A percentile compares a stretch with the other conserved stretches of the same genome.
Conservation (phyloP, 1,140 invertebrate genomes). For the Leptinotarsa texana region DNA sequence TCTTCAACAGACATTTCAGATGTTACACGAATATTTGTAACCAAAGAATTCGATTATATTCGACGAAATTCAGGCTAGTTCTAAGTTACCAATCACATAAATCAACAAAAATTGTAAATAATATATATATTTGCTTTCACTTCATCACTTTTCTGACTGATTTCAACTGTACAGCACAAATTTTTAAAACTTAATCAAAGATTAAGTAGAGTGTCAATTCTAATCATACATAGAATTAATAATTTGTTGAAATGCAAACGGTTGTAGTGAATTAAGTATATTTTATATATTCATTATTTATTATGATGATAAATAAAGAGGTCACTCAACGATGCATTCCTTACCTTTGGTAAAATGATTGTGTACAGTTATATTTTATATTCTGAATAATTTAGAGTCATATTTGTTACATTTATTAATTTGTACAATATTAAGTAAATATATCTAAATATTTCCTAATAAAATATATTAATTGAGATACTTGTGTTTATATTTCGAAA, state of each 20-base stretch:
- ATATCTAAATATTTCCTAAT: not conserved
- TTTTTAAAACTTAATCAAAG: slow-evolving; percentile 24
- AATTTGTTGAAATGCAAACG: slow-evolving; percentile 12
- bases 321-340: slow-evolving; percentile 16
- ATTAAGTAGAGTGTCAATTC: slow-evolving; percentile 34
- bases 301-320: slow-evolving; percentile 1
- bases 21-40: too few species aligned
- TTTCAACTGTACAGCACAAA: slow-evolving; percentile 19
- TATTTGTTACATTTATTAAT: not conserved
- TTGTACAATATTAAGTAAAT: not conserved
- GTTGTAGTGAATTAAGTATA: slow-evolving; percentile 24
- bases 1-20: too few species aligned
- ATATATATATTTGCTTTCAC: not conserved
- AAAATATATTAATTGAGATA: not conserved
- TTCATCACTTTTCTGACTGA: slow-evolving; percentile 29
- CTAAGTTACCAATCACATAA: too few species aligned
- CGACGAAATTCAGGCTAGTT: too few species aligned
- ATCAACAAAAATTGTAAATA: too few species aligned
- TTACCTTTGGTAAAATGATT: slow-evolving; percentile 13
- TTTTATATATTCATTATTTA: slow-evolving; percentile 26
- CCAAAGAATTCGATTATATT: too few species aligned
- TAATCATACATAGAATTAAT: slow-evolving; percentile 34
- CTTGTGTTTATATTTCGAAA: too few species aligned
- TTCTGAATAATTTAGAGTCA: not conserved
- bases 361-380: slow-evolving; percentile 31